Evolutionary conservation across 2,888 invertebrate genomes (phyloP).

Genomic region (Labia minor): DNA sequence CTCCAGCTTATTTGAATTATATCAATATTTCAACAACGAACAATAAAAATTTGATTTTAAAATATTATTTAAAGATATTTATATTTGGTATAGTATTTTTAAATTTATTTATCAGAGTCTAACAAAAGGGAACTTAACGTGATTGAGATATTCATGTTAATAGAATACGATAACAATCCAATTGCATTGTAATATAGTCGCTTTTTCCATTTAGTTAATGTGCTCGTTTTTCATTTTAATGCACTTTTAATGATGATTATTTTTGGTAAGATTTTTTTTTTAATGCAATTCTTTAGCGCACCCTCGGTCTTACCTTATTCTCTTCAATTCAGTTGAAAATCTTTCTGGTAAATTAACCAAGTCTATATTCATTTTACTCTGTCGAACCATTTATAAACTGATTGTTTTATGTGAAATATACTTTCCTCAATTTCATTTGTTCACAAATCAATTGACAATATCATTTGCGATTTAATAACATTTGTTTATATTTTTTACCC

Average conservation of each 20-base stretch:
- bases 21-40: too few relatives aligned
- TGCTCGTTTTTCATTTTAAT: slow-evolving; percentile 3
- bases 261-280: slow-evolving; percentile 2
- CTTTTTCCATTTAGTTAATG: slow-evolving; percentile 13
- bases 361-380: background rate
- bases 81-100: too few relatives aligned
- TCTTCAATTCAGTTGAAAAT: background rate
- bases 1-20: too few relatives aligned
- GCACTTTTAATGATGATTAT: slow-evolving; percentile 4
- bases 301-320: background rate
- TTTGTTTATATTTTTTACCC: too few relatives aligned
- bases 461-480: too few relatives aligned
- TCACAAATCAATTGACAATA: background rate
- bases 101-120: too few relatives aligned
- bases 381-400: background rate
- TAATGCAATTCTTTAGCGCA: background rate
- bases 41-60: too few relatives aligned
- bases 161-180: background rate
- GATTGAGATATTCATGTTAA: background rate
- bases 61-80: too few relatives aligned
- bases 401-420: background rate
- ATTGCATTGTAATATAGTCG: background rate
- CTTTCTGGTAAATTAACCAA: background rate
- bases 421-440: background rate
- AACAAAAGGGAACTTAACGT: too few relatives aligned